A percentile compares a stretch with the other conserved stretches of the same genome.
Conservation (phyloP, 2,888 invertebrate species). For the Norana najaformis region DNA sequence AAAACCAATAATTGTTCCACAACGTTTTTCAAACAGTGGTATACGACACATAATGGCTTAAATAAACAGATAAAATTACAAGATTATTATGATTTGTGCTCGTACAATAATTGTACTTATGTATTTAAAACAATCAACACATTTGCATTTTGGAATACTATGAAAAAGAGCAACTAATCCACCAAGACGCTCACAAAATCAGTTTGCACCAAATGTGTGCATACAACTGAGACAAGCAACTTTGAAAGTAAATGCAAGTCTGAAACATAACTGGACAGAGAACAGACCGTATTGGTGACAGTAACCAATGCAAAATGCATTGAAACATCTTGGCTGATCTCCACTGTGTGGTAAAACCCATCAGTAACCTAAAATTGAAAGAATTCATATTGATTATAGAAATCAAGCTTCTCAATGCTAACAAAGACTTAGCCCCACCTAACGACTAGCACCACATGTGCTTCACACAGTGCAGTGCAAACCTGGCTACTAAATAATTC, state of each 20-base stretch:
- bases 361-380: not conserved
- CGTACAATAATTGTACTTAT: not conserved
- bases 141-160: not conserved
- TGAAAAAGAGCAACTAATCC: no score
- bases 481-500: no score
- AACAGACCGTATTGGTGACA: conserved; percentile 35
- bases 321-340: conserved; percentile 16
- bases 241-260: no score
- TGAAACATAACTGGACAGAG: not conserved
- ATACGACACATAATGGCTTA: no score
- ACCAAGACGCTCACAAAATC: not conserved
- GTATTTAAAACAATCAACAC: not conserved
- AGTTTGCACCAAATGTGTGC: no score
- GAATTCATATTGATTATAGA: no score
- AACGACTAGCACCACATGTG: no score
- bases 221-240: not conserved
- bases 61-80: not conserved
- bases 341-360: not conserved
- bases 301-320: conserved; percentile 33
- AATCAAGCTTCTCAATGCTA: no score
- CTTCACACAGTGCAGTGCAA: no score
- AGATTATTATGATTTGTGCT: not conserved
- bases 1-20: no score
- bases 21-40: no score
- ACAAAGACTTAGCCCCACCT: no score